Base-by-base conservation (phyloP, 2,888 invertebrate genomes). In the Cartodere bifasciata region DNA sequence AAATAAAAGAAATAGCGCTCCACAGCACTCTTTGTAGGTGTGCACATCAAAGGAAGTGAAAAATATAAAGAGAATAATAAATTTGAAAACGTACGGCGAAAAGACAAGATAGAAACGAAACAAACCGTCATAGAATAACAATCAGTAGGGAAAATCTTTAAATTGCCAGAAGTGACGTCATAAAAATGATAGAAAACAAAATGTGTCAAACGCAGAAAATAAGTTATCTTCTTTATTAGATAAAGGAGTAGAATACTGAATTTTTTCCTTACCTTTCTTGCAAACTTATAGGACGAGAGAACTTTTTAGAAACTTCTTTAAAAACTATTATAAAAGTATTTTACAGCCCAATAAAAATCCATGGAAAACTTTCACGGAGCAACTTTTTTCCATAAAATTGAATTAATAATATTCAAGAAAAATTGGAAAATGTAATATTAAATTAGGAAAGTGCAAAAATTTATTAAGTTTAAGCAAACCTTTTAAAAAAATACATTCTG, bases 171-270 rank as follows among this genome's bases (percentile, higher is more conserved):
- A 34, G 44, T 44, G 46, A 45, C 45, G 48, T 46, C 43, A 47
- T 47, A 50, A 48, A 47, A 49, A 49, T 52, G 53, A 52, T 46
- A 47, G 44, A 48, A 50, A 50, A 44, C 42, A 45, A 48, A 47
- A 47, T 46, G 45, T 45, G 46, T 42, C 41, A 39, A 41, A 43
- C 42, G 37, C 37, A 42, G 39, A 35, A 44, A 48, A 45, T 42
- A 43, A 43, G 45, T 45, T 44, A 43, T 44, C 44, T 39, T 39
- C 40, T 45, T 44, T 45, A 45, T 45, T 42, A 37, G 42, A 41
- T 42, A 34, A 35, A 27, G 25, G 27, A 29, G 20, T 28, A 32
- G 38, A 39, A 38, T 38, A 36, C 34, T 27, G 38, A 38, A 38
- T 31, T 32, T 39, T 45, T 41, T 40, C 34, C 31, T 39, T 40